Percentiles rank a stretch among this genome's conserved stretches.
These are phyloP conservation scores for Lytechinus pictus DNA, from an alignment of 35 echinoderm and acorn worm genomes.

Conservation along the genomic window DNA sequence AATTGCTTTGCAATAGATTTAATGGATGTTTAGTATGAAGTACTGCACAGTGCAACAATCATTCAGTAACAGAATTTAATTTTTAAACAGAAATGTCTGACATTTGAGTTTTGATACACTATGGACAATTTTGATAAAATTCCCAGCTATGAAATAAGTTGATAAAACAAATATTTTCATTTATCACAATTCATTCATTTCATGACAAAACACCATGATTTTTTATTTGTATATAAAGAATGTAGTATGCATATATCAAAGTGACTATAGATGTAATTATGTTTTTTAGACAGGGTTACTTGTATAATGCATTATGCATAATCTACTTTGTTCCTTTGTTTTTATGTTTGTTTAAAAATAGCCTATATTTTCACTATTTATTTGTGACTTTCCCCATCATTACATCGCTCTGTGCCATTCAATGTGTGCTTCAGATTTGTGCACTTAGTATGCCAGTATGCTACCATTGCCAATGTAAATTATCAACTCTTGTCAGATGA, in stretches of 20 bases:
- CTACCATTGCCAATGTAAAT: not conserved
- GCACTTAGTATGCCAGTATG: not conserved
- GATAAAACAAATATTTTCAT: not conserved
- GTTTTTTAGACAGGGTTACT: not conserved
- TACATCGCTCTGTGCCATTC: not conserved
- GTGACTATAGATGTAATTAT: slow-evolving; percentile 3
- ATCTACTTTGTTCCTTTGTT: not conserved
- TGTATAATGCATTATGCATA: not conserved
- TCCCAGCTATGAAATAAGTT: not conserved
- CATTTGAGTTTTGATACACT: not conserved
- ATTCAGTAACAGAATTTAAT: not conserved
- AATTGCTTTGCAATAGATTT: not conserved
- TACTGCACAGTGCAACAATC: not conserved
- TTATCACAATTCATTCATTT: not conserved
- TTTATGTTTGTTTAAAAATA: not conserved
- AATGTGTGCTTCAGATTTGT: not conserved
- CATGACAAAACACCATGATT: not conserved
- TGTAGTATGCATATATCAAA: not conserved
- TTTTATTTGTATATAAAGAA: not conserved
- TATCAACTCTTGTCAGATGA: not conserved
- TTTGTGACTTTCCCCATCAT: not conserved
- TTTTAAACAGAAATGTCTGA: not conserved
- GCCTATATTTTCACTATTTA: not conserved
- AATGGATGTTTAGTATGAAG: not conserved
- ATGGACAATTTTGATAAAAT: not conserved